Conservation (phyloP, 2,888 invertebrate species). For the Argyresthia goedartella region DNA sequence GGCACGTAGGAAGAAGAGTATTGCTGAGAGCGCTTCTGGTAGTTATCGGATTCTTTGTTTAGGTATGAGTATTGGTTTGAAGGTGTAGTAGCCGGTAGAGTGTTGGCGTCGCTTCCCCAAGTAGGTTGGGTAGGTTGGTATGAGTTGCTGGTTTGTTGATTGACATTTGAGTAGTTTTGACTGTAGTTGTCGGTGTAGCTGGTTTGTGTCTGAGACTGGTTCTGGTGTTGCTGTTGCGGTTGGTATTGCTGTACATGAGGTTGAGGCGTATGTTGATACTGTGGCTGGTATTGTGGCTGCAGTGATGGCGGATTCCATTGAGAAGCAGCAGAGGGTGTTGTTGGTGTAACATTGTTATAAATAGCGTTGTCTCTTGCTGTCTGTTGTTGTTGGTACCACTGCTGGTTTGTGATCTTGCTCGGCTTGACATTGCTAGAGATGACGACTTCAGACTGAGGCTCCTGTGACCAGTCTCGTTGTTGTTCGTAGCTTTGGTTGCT, state of each 20-base stretch:
- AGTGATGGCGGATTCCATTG: conserved; percentile 13
- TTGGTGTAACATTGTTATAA: conserved; percentile 31
- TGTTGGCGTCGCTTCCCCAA: conserved; percentile 30
- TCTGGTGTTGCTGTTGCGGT: background rate
- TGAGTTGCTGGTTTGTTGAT: conserved; percentile 26
- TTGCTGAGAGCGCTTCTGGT: conserved; percentile 40
- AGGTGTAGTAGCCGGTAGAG: conserved; percentile 14
- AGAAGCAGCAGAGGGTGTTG: background rate
- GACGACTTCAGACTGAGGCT: conserved; percentile 56
- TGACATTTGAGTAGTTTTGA: conserved; percentile 22
- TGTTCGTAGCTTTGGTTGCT: conserved; percentile 39
- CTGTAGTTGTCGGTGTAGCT: background rate
- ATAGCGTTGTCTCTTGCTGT: conserved; percentile 34
- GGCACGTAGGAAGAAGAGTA: conserved; percentile 55
- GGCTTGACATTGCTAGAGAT: conserved; percentile 58
- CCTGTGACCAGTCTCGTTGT: conserved; percentile 41
- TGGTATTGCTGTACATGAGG: conserved; percentile 15
- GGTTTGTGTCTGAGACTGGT: conserved; percentile 4
- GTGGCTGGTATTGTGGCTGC: conserved; percentile 16
- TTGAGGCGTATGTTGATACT: conserved; percentile 19
- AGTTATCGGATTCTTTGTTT: conserved; percentile 31
- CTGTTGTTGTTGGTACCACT: conserved; percentile 51
- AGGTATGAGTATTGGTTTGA: conserved; percentile 35
- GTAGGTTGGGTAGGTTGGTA: conserved; percentile 40
- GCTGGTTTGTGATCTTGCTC: conserved; percentile 52